Conservation (phyloP, 2,113 vertebrate species). For the Carassius auratus region DNA sequence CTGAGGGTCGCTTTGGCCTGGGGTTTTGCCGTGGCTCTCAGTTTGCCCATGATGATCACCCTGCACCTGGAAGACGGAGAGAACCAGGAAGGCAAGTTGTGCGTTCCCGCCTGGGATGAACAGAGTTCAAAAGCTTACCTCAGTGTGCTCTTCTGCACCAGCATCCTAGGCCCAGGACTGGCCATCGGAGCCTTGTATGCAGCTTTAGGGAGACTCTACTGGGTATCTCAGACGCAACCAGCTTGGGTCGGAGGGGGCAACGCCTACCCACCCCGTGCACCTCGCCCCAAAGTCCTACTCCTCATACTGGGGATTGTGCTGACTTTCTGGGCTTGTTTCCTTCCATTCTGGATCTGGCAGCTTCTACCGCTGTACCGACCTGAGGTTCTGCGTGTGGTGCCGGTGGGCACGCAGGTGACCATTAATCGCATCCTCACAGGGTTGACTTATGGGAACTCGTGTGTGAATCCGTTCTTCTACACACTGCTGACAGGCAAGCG, state of each 20-base stretch:
- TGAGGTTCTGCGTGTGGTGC: constrained; percentile 74
- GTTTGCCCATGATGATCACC: constrained; percentile 85
- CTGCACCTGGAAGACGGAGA: constrained; percentile 81
- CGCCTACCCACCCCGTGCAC: constrained; percentile 72
- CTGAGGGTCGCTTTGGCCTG: constrained; percentile 78
- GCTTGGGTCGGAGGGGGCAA: constrained; percentile 72
- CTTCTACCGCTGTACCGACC: constrained; percentile 81
- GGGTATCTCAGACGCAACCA: constrained; percentile 80
- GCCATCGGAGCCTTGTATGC: constrained; percentile 81
- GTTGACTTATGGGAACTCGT: constrained; percentile 84
- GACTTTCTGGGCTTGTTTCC: constrained; percentile 85
- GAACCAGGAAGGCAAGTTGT: constrained; percentile 76
- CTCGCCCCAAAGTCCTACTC: constrained; percentile 82
- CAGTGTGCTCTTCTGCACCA: constrained; percentile 82
- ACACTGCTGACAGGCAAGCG: constrained; percentile 80
- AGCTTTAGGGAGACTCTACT: constrained; percentile 80
- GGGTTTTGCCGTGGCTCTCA: constrained; percentile 79
- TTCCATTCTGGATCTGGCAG: constrained; percentile 87
- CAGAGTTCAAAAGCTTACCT: constrained; percentile 81
- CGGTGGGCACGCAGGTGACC: constrained; percentile 79
- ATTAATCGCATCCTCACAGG: constrained; percentile 83
- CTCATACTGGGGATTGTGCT: constrained; percentile 83
- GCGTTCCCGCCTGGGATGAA: constrained; percentile 82
- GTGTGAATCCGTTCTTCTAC: constrained; percentile 85
- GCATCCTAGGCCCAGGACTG: constrained; percentile 82